A percentile compares a stretch with the other conserved stretches of the same genome.
phyloP scores from a whole-genome alignment of 1,140 invertebrate species.

The Hylaeus volcanicus region DNA sequence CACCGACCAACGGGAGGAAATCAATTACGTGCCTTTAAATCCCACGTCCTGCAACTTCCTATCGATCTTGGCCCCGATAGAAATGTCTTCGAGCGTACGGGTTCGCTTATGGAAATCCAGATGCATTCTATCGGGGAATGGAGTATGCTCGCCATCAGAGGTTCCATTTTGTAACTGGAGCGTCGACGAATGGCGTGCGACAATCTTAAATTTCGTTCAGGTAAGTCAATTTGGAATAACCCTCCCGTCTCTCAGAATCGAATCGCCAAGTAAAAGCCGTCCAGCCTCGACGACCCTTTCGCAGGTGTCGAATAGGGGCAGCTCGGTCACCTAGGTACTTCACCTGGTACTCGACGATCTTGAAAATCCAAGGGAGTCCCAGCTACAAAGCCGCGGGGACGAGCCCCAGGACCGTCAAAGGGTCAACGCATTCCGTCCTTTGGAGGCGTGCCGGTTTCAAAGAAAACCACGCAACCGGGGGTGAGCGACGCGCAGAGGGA shows the following conservation, averaged over 20 bases:
- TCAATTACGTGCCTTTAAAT: slow-evolving; percentile 39
- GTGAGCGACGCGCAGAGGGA: slow-evolving; percentile 4
- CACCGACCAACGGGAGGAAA: slow-evolving; percentile 19
- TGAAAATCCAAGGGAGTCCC: neutral
- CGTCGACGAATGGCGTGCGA: too few relatives aligned
- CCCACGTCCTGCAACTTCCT: slow-evolving; percentile 10
- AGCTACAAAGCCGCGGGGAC: neutral
- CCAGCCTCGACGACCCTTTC: neutral
- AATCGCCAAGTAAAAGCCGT: neutral
- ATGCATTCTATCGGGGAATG: neutral
- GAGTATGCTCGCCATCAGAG: neutral
- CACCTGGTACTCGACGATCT: neutral
- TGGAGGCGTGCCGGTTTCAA: slow-evolving; percentile 3
- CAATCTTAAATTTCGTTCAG: too few relatives aligned
- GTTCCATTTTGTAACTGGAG: too few relatives aligned
- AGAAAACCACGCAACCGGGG: neutral
- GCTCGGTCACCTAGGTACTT: neutral
- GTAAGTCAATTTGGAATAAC: too few relatives aligned
- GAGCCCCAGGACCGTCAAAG: neutral
- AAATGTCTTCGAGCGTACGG: slow-evolving; percentile 16
- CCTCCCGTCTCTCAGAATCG: neutral
- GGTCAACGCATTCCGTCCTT: slow-evolving; percentile 23
- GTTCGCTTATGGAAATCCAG: slow-evolving; percentile 22
- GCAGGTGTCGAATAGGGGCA: neutral
- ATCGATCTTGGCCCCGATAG: slow-evolving; percentile 17